Conservation (phyloP, 2,888 invertebrate species). For the Acrocera orbiculus region DNA sequence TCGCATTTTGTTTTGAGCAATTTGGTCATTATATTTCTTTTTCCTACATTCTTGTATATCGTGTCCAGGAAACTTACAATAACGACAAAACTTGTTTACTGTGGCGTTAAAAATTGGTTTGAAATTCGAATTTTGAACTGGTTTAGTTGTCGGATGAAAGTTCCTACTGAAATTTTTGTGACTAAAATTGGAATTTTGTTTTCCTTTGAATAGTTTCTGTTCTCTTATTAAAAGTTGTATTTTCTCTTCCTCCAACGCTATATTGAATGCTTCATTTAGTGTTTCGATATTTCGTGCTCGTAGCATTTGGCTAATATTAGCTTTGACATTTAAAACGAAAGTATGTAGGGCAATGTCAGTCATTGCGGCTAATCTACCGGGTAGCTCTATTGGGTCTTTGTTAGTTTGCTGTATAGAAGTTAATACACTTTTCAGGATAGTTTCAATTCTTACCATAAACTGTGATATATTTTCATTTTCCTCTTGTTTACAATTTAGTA, state of each 20-base stretch:
- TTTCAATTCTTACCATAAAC: constrained; percentile 4
- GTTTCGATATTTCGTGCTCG: constrained; percentile 4
- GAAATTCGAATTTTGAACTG: too few relatives aligned
- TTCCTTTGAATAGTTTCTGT: neutral
- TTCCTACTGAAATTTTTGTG: too few relatives aligned
- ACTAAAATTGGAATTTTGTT: too few relatives aligned
- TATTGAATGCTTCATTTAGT: constrained; percentile 5
- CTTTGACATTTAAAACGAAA: constrained; percentile 3
- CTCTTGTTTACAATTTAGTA: constrained; percentile 4
- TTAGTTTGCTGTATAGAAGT: constrained; percentile 2
- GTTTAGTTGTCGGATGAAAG: too few relatives aligned
- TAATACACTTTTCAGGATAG: constrained; percentile 1
- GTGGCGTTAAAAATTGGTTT: too few relatives aligned
- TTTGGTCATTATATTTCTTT: too few relatives aligned
- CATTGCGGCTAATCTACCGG: constrained; percentile 5
- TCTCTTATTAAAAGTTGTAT: constrained; percentile 3
- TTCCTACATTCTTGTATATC: too few relatives aligned
- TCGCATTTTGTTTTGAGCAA: too few relatives aligned
- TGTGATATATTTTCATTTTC: constrained; percentile 4
- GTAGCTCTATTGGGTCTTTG: constrained; percentile 2
- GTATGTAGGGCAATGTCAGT: constrained; percentile 7
- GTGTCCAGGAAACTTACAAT: too few relatives aligned
- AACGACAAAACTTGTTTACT: too few relatives aligned
- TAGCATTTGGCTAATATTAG: constrained; percentile 5
- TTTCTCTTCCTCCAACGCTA: constrained; percentile 5